Evolutionary conservation across 2,113 vertebrate species (phyloP).

Genomic region (Garra rufa): DNA sequence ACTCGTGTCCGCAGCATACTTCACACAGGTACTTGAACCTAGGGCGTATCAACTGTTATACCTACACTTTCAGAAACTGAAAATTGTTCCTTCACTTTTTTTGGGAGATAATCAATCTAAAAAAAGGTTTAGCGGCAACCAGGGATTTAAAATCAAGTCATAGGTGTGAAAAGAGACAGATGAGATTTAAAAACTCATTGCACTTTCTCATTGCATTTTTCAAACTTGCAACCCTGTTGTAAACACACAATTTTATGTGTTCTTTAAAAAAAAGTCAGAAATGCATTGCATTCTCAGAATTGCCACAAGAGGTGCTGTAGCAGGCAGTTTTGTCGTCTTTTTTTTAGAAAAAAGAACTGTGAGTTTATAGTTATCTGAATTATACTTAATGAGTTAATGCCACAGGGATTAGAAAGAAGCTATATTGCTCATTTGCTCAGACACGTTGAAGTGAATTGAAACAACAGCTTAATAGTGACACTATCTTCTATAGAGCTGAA

Average conservation of each 20-base stretch:
- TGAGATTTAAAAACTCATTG: neutral
- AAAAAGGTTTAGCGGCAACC: neutral
- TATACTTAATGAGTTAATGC: too few species aligned
- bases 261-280: neutral
- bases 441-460: neutral
- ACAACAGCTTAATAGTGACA: neutral
- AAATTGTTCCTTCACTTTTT: neutral
- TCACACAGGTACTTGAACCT: slow-evolving; percentile 6
- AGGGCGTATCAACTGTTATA: neutral
- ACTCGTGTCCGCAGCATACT: neutral
- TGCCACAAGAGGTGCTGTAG: neutral
- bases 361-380: neutral
- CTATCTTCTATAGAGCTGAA: neutral
- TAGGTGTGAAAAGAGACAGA: neutral
- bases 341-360: too few species aligned
- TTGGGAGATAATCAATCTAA: neutral
- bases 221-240: neutral
- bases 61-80: neutral
- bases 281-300: neutral
- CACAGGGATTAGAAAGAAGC: too few species aligned
- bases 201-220: neutral
- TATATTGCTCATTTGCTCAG: neutral
- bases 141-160: neutral
- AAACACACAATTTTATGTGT: neutral
- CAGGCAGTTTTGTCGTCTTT: neutral